phyloP scores from a whole-genome alignment of 2,888 invertebrate species.

The Physocephala rufipes region DNA sequence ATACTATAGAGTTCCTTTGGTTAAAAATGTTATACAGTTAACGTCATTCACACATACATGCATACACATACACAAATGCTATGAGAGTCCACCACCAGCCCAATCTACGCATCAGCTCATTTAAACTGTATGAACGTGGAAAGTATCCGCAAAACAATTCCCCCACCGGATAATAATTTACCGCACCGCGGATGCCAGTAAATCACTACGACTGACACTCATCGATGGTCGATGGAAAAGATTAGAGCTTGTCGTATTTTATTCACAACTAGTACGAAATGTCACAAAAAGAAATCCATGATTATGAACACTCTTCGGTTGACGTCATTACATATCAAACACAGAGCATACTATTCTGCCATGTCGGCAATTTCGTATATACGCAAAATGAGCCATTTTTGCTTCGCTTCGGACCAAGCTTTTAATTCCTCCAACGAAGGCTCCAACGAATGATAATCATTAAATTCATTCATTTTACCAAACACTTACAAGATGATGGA shows the following conservation, averaged over 20 bases:
- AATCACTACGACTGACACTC: slow-evolving; percentile 63
- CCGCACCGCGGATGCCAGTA: slow-evolving; percentile 61
- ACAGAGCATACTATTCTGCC: not conserved
- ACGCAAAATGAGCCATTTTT: slow-evolving; percentile 37
- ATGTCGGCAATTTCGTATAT: slow-evolving; percentile 11
- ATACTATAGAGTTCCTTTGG: no score
- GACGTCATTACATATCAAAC: slow-evolving; percentile 39
- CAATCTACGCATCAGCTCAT: slow-evolving; percentile 11
- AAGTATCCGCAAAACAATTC: slow-evolving; percentile 13
- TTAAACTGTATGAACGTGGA: not conserved
- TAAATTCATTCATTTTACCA: slow-evolving; percentile 29
- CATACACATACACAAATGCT: not conserved
- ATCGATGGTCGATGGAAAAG: slow-evolving; percentile 61
- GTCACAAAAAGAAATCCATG: slow-evolving; percentile 25
- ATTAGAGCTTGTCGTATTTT: slow-evolving; percentile 59
- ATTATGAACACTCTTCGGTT: slow-evolving; percentile 41
- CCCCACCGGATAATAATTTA: slow-evolving; percentile 54
- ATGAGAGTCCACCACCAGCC: not conserved
- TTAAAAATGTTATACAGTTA: no score
- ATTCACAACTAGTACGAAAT: slow-evolving; percentile 25
- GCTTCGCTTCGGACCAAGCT: slow-evolving; percentile 14
- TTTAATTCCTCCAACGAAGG: not conserved
- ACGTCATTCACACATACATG: no score
- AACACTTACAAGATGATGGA: no score
- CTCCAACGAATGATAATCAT: slow-evolving; percentile 18